Evolutionary conservation across 2,113 vertebrate genomes (phyloP).

Genomic region (Willisornis vidua): DNA sequence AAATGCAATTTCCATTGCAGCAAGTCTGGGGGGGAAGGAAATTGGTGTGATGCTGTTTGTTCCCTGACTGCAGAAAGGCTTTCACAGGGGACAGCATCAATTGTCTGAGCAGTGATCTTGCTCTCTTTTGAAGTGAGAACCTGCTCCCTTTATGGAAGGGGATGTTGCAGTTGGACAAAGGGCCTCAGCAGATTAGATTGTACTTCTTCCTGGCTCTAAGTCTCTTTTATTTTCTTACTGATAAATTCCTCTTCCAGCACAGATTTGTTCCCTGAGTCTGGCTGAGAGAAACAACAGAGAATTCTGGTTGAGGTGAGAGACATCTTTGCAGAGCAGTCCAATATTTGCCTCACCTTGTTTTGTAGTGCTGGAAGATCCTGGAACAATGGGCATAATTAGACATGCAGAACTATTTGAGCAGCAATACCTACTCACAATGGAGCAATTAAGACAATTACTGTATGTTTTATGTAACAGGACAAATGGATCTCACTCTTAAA

Average conservation of each 20-base stretch:
- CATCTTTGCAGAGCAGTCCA: not conserved
- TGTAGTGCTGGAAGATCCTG: not conserved
- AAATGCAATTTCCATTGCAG: slow-evolving; percentile 46
- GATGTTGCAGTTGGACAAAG: not conserved
- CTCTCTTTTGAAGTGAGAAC: not conserved
- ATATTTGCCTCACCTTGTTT: not conserved
- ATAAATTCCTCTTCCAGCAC: not conserved
- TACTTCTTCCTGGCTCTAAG: not conserved
- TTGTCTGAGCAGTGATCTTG: not conserved
- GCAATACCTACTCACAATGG: slow-evolving; percentile 46
- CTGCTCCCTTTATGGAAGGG: not conserved
- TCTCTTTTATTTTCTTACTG: not conserved
- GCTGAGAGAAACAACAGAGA: not conserved
- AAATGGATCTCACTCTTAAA: slow-evolving; percentile 58
- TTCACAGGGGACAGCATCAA: not conserved
- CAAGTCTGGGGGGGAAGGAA: not conserved
- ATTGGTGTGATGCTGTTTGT: slow-evolving; percentile 17
- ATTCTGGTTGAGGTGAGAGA: not conserved
- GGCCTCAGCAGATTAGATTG: not conserved
- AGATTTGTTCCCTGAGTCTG: not conserved
- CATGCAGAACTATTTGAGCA: not conserved
- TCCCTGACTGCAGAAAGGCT: slow-evolving; percentile 5
- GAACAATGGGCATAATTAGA: slow-evolving; percentile 24
- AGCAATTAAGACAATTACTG: slow-evolving; percentile 76
- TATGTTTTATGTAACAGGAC: slow-evolving; percentile 71